Percentiles rank a stretch among this genome's conserved stretches.
phyloP scores from a whole-genome alignment of 2,113 vertebrate species.

The Otis tarda region DNA sequence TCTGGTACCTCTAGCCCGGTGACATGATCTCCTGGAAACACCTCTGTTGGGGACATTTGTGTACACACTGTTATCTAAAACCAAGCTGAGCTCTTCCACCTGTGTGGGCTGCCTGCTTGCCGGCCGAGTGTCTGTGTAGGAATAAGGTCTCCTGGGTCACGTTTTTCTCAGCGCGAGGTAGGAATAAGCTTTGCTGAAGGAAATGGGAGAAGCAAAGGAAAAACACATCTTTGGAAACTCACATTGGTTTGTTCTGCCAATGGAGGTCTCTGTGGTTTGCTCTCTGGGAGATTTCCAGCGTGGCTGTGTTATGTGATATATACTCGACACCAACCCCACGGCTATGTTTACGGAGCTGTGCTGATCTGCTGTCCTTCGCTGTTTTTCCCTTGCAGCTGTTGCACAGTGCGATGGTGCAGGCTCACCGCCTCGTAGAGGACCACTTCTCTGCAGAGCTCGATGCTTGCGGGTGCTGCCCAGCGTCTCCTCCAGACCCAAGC shows the following conservation, averaged over 20 bases:
- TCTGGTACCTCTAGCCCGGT: not conserved
- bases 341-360: not conserved
- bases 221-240: not conserved
- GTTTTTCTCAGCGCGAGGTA: not conserved
- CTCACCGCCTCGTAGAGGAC: not conserved
- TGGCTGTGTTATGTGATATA: not conserved
- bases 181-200: not conserved
- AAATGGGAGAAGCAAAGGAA: not conserved
- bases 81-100: not conserved
- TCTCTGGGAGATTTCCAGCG: not conserved
- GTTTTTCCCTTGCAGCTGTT: too few species aligned
- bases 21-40: not conserved
- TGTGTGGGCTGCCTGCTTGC: not conserved
- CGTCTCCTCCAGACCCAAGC: not conserved
- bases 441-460: not conserved
- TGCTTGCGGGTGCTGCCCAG: accelerated
- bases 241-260: not conserved
- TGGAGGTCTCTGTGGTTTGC: not conserved
- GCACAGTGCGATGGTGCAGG: accelerated
- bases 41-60: not conserved
- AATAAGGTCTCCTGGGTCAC: not conserved
- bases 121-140: accelerated
- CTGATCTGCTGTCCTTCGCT: accelerated
- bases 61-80: not conserved
- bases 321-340: accelerated